Evolutionary conservation across 2,888 invertebrate genomes (phyloP).

Genomic region (Cylindroiulus punctatus): DNA sequence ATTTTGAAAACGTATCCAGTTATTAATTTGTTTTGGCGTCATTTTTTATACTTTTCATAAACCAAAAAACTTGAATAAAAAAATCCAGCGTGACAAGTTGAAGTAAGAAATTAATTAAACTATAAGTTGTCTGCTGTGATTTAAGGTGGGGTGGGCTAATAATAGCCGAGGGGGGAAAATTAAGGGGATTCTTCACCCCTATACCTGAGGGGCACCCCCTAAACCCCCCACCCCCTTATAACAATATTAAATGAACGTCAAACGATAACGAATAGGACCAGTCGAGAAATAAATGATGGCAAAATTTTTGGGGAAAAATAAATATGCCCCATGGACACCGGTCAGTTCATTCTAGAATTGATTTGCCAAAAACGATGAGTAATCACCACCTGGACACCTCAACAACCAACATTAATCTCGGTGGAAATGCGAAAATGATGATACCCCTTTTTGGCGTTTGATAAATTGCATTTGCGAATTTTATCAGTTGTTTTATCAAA

Average conservation of each 20-base stretch:
- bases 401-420: no score
- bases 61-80: background rate
- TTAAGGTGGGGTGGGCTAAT: background rate
- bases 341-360: no score
- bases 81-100: background rate
- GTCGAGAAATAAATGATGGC: background rate
- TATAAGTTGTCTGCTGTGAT: background rate
- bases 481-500: no score
- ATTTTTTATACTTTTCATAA: background rate
- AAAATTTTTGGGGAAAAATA: background rate
- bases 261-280: background rate
- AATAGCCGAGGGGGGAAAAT: background rate
- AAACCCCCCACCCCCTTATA: background rate
- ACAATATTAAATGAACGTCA: background rate
- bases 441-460: no score
- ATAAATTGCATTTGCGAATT: no score
- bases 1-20: conserved; percentile 14
- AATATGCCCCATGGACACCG: background rate
- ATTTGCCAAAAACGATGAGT: no score
- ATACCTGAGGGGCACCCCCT: background rate
- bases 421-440: no score
- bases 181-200: no score
- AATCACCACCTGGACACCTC: no score
- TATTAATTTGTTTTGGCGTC: background rate
- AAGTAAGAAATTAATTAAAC: conserved; percentile 1